These are phyloP conservation scores for Speoplatyrhinus poulsoni DNA, from an alignment of 2,113 vertebrate genomes.

Conservation along the genomic window DNA sequence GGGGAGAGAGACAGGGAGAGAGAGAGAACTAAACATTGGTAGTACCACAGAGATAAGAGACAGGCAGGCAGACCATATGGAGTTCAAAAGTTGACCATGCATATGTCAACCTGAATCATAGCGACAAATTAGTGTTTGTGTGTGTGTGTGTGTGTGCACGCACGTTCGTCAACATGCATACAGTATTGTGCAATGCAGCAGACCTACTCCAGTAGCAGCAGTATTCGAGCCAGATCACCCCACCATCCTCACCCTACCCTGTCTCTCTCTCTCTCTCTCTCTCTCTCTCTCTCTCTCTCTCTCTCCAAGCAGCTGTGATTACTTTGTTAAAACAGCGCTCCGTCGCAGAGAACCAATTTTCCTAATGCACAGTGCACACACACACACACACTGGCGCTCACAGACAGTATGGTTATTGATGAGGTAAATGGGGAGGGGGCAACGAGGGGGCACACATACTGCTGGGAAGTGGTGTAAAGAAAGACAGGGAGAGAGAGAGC, in stretches of 20 bases:
- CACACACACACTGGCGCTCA: conserved; percentile 27
- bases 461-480: conserved; percentile 64
- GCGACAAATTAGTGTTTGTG: conserved; percentile 28
- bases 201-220: conserved; percentile 60
- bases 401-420: conserved; percentile 76
- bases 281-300: conserved; percentile 52
- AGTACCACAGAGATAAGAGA: not conserved
- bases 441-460: conserved; percentile 63
- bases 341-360: conserved; percentile 77
- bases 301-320: conserved; percentile 72
- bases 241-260: conserved; percentile 17
- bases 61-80: conserved; percentile 8
- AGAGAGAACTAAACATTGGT: not conserved
- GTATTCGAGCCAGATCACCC: conserved; percentile 64
- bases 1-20: conserved; percentile 5
- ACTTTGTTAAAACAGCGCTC: conserved; percentile 71
- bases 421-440: conserved; percentile 73
- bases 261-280: conserved; percentile 17
- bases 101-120: conserved; percentile 74
- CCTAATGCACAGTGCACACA: conserved; percentile 66
- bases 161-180: conserved; percentile 21
- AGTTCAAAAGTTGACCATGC: conserved; percentile 76
- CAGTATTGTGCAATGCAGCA: conserved; percentile 23
- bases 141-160: conserved; percentile 42
- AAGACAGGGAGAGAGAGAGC: conserved; percentile 18